Percentiles rank a stretch among this genome's conserved stretches.
Evolutionary conservation across 2,888 invertebrate genomes (phyloP).

Genomic region (Phyto melanocephala): DNA sequence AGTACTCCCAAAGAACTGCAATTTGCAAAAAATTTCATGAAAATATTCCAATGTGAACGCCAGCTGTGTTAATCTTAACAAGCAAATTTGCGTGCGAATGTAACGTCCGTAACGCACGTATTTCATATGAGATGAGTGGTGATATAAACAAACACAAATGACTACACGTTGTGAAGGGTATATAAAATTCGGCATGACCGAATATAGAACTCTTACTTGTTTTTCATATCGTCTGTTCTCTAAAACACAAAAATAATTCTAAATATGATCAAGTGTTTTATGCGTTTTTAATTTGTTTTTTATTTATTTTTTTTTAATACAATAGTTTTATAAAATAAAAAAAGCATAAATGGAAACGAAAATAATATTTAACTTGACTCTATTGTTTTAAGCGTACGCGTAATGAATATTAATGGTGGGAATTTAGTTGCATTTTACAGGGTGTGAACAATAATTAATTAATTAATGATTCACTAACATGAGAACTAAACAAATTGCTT

Average conservation of each 20-base stretch:
- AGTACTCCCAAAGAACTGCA: too few relatives aligned
- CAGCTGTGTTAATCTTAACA: too few relatives aligned
- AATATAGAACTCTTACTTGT: neutral
- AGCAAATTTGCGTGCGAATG: too few relatives aligned
- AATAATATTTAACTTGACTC: slow-evolving; percentile 7
- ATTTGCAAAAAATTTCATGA: too few relatives aligned
- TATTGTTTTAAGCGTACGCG: slow-evolving; percentile 49
- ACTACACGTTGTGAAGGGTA: too few relatives aligned
- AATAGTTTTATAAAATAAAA: neutral
- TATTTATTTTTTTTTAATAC: neutral
- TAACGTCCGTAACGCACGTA: too few relatives aligned
- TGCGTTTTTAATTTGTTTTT: slow-evolving; percentile 3
- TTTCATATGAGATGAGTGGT: too few relatives aligned
- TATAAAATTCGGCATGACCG: too few relatives aligned
- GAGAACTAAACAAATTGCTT: neutral
- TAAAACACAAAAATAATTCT: slow-evolving; percentile 23
- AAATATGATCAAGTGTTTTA: neutral
- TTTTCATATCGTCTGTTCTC: neutral
- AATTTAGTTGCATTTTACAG: slow-evolving; percentile 53
- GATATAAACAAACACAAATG: too few relatives aligned
- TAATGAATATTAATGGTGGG: slow-evolving; percentile 55
- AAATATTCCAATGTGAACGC: too few relatives aligned
- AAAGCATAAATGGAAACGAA: neutral
- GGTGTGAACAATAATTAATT: slow-evolving; percentile 39
- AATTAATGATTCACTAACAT: slow-evolving; percentile 39